Evolutionary conservation across 2,797 vertebrate species (phyloP).

Genomic region (Steatocranus sp.): DNA sequence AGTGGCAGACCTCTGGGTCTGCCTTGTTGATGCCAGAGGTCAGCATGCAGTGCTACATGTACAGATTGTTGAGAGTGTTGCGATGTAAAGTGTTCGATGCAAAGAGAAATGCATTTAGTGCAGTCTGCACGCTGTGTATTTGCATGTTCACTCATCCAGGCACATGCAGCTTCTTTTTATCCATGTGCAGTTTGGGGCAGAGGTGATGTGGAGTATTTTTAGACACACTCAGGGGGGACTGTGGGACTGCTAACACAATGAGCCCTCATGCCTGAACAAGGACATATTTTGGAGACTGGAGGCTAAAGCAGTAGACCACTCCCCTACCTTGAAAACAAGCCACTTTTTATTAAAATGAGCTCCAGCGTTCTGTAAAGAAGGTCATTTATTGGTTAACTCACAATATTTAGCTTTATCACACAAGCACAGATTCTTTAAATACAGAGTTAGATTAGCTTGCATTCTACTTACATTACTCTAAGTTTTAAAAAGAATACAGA

Average conservation of each 20-base stretch:
- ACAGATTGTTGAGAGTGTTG: neutral
- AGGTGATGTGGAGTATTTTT: constrained; percentile 64
- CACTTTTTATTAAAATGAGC: neutral
- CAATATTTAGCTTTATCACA: neutral
- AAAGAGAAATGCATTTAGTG: neutral
- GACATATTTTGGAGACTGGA: constrained; percentile 35
- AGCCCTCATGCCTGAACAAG: constrained; percentile 58
- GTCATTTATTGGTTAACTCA: neutral
- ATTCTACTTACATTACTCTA: neutral
- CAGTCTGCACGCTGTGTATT: neutral
- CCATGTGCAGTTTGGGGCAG: constrained; percentile 46
- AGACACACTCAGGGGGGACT: constrained; percentile 44
- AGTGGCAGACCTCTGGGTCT: neutral
- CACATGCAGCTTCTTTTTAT: constrained; percentile 19
- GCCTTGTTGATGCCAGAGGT: constrained; percentile 42
- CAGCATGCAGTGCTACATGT: neutral
- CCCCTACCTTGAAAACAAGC: constrained; percentile 34
- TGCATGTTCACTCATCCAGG: constrained; percentile 27
- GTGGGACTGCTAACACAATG: constrained; percentile 55
- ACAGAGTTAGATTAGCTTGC: neutral
- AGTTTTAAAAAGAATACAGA: neutral
- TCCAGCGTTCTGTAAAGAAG: neutral
- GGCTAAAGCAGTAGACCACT: constrained; percentile 31
- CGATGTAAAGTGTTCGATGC: neutral
- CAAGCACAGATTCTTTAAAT: neutral